Evolutionary conservation across 2,113 vertebrate species (phyloP).

Genomic region (Callospermophilus lateralis): DNA sequence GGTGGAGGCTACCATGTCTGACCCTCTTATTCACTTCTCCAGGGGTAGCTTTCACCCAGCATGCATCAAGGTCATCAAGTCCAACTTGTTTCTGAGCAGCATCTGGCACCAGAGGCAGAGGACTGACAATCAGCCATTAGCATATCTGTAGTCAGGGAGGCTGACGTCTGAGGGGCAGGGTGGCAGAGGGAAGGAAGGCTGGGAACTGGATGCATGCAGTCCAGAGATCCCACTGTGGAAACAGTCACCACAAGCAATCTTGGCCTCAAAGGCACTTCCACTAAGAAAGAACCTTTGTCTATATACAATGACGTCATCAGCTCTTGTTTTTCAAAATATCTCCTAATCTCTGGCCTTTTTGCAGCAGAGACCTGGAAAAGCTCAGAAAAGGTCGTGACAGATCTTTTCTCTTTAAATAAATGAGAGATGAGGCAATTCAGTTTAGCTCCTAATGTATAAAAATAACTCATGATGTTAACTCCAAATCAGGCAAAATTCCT

Average conservation of each 20-base stretch:
- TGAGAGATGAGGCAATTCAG: slow-evolving; percentile 21
- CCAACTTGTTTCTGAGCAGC: background rate
- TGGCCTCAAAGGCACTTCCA: slow-evolving; percentile 1
- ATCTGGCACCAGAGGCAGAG: background rate
- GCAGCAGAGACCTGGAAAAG: background rate
- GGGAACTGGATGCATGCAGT: background rate
- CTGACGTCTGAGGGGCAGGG: too few relatives aligned
- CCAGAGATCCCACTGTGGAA: background rate
- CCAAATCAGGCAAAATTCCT: slow-evolving; percentile 47
- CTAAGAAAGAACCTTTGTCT: background rate
- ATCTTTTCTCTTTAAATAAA: slow-evolving; percentile 55
- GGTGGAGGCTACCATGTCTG: too few relatives aligned
- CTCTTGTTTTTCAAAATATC: background rate
- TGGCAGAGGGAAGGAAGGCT: background rate
- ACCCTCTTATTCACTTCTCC: background rate
- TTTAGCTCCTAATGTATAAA: slow-evolving; percentile 52
- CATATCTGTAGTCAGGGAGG: background rate
- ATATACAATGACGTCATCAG: background rate
- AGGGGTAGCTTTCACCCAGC: too few relatives aligned
- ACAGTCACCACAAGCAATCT: background rate
- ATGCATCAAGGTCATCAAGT: background rate
- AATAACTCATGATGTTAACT: slow-evolving; percentile 61
- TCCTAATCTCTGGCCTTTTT: slow-evolving; percentile 10
- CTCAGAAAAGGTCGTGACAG: slow-evolving; percentile 27
- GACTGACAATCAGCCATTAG: background rate